These are phyloP conservation scores for Clistopyga incitator DNA, from an alignment of 2,888 invertebrate genomes.

Conservation along the genomic window DNA sequence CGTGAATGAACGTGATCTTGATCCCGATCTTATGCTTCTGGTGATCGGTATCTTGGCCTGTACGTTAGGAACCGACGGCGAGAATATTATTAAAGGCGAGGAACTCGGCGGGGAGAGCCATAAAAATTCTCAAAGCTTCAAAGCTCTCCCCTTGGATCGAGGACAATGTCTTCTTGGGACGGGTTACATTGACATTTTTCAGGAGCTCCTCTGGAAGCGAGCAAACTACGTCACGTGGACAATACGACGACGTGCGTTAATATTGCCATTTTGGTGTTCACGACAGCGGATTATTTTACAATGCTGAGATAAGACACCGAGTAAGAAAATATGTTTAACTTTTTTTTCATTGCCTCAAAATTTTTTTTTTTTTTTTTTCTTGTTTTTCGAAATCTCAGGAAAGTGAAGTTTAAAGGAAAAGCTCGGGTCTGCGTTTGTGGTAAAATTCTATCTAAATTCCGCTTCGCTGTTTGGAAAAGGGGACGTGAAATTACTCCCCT, in stretches of 20 bases:
- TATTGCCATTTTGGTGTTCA: no score
- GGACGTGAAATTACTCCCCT: conserved; percentile 19
- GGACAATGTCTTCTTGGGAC: not conserved
- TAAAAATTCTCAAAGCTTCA: conserved; percentile 10
- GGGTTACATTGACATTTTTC: not conserved
- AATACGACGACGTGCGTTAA: no score
- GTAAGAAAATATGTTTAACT: no score
- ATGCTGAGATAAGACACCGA: no score
- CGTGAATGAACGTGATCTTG: conserved; percentile 57
- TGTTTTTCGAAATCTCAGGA: no score
- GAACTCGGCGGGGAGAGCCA: not conserved
- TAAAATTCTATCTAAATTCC: conserved; percentile 33
- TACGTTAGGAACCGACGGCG: conserved; percentile 22
- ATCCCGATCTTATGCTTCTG: conserved; percentile 41
- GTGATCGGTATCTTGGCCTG: conserved; percentile 27
- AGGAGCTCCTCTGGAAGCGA: no score
- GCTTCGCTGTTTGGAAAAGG: not conserved
- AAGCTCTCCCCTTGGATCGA: not conserved
- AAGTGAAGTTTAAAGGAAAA: no score
- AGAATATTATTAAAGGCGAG: conserved; percentile 24
- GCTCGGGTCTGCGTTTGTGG: not conserved
- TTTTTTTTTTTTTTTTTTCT: no score
- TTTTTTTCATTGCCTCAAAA: no score
- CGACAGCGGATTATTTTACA: no score
- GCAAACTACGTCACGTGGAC: not conserved